Percentiles rank a stretch among this genome's conserved stretches.
Conservation (phyloP, 2,888 invertebrate species). For the Ceramica pisi region DNA sequence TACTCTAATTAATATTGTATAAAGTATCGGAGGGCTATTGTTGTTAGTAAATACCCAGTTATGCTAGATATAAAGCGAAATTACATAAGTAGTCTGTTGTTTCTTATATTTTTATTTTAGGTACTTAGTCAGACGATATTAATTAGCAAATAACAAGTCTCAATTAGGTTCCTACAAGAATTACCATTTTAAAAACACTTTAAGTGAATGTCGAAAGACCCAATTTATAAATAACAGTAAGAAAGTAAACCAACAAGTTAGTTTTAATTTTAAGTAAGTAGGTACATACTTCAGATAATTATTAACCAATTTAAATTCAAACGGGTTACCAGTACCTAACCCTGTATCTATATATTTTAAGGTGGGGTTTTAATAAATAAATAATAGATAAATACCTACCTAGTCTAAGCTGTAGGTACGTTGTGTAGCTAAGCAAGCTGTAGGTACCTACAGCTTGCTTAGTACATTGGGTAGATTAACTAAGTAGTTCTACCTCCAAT, state of each 20-base stretch:
- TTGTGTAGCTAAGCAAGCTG: not conserved
- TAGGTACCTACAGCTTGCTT: no score
- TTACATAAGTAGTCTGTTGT: no score
- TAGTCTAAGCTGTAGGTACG: not conserved
- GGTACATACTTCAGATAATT: not conserved
- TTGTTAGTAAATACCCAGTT: not conserved
- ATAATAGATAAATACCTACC: not conserved
- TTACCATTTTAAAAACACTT: not conserved
- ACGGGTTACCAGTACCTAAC: not conserved
- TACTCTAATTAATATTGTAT: not conserved
- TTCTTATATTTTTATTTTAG: not conserved
- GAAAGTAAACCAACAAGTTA: not conserved
- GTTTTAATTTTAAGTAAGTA: not conserved
- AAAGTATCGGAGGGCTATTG: not conserved
- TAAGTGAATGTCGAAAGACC: not conserved
- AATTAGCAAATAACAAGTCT: not conserved
- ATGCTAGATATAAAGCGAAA: not conserved
- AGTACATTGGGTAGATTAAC: not conserved
- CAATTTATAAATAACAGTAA: not conserved
- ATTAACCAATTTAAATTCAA: not conserved
- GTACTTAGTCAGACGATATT: not conserved
- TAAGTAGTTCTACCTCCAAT: slow-evolving; percentile 7
- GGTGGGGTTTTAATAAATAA: not conserved
- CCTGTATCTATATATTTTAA: not conserved
- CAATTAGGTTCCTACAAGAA: not conserved